phyloP scores from a whole-genome alignment of 2,888 invertebrate species.

The Formica aserva region DNA sequence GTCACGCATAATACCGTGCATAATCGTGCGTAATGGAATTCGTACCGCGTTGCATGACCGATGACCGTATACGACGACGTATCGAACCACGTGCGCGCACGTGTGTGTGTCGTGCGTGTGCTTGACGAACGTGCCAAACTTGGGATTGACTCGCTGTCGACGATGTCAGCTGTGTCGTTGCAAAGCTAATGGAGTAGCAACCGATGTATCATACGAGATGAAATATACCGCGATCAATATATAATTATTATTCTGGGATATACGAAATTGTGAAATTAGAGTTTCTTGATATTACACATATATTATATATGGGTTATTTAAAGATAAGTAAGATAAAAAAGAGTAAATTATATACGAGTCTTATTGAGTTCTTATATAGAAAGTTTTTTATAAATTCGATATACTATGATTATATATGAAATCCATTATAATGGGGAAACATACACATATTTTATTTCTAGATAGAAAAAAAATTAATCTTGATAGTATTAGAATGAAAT shows the following conservation, averaged over 20 bases:
- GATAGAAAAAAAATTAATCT: background rate
- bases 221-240: slow-evolving; percentile 12
- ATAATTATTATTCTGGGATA: slow-evolving; percentile 13
- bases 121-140: slow-evolving; percentile 32
- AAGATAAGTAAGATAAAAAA: background rate
- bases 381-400: background rate
- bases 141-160: slow-evolving; percentile 21
- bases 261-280: background rate
- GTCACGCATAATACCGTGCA: slow-evolving; percentile 29
- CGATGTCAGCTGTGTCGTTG: slow-evolving; percentile 15
- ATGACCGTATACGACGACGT: slow-evolving; percentile 30
- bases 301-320: background rate
- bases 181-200: background rate
- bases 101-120: slow-evolving; percentile 12
- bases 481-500: background rate
- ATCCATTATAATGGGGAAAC: no score
- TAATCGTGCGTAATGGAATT: slow-evolving; percentile 41
- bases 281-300: background rate
- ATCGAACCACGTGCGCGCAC: slow-evolving; percentile 19
- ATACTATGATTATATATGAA: background rate
- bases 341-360: background rate
- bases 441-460: background rate
- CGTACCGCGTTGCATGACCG: slow-evolving; percentile 31
- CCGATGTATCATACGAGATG: background rate
- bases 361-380: background rate